These are phyloP conservation scores for Boloria euphrosyne DNA, from an alignment of 2,888 invertebrate genomes.

Conservation along the genomic window DNA sequence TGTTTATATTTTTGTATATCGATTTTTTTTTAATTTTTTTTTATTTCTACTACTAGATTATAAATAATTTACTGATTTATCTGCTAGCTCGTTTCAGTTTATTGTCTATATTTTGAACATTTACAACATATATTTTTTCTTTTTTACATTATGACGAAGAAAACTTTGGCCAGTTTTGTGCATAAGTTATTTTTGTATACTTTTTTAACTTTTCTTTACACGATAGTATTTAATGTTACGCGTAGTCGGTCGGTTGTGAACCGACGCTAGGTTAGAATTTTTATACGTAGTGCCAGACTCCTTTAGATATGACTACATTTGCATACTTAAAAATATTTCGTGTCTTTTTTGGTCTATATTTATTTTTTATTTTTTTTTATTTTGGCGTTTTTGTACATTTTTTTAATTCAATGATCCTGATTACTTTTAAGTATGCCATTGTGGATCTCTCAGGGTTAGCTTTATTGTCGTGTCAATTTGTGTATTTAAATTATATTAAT, in stretches of 20 bases:
- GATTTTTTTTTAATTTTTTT: no score
- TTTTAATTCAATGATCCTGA: neutral
- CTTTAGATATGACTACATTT: slow-evolving; percentile 1
- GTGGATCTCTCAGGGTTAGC: slow-evolving; percentile 26
- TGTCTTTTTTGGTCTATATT: no score
- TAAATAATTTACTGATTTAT: no score
- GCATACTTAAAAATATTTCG: slow-evolving; percentile 5
- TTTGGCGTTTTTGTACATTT: no score
- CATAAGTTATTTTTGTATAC: slow-evolving; percentile 6
- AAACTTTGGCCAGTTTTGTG: neutral
- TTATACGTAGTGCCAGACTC: slow-evolving; percentile 45
- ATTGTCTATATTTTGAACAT: no score
- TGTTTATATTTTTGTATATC: no score
- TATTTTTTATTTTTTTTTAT: no score
- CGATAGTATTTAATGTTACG: slow-evolving; percentile 21
- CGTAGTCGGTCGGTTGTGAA: slow-evolving; percentile 43
- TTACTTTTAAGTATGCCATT: slow-evolving; percentile 22
- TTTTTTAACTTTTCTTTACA: slow-evolving; percentile 11
- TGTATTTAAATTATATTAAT: slow-evolving; percentile 38
- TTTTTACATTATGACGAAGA: neutral
- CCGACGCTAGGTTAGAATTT: slow-evolving; percentile 44
- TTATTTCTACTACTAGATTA: no score
- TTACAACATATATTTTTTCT: neutral
- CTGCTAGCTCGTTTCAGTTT: no score
- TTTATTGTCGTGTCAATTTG: slow-evolving; percentile 42